Percentiles rank a stretch among this genome's conserved stretches.
These are phyloP conservation scores for Takifugu flavidus DNA, from an alignment of 2,113 vertebrate genomes.

Conservation along the genomic window DNA sequence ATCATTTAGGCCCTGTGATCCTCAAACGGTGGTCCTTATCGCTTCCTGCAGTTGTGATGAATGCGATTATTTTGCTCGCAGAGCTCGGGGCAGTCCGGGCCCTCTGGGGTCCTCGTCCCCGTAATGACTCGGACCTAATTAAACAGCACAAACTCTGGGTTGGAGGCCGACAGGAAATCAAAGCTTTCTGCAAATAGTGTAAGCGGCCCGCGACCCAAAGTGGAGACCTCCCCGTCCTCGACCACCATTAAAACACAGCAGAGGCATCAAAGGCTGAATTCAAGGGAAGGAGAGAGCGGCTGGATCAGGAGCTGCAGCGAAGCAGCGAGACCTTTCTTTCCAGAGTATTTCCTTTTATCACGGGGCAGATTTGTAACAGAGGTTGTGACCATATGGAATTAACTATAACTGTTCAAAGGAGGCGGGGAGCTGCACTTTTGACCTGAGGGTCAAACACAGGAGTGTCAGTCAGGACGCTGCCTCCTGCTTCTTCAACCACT, in stretches of 20 bases:
- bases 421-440: slow-evolving; percentile 29
- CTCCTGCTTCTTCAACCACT: slow-evolving; percentile 7
- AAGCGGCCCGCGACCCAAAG: slow-evolving; percentile 29
- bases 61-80: slow-evolving; percentile 44
- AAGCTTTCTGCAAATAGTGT: slow-evolving; percentile 32
- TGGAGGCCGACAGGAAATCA: slow-evolving; percentile 40
- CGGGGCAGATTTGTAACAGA: background rate
- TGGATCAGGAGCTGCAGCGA: slow-evolving; percentile 10
- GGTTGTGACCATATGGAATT: background rate
- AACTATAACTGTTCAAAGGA: background rate
- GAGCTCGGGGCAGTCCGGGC: slow-evolving; percentile 14
- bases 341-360: background rate
- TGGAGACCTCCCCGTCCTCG: slow-evolving; percentile 20
- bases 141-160: slow-evolving; percentile 33
- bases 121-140: slow-evolving; percentile 52
- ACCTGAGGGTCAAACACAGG: slow-evolving; percentile 39
- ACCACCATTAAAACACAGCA: slow-evolving; percentile 34
- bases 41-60: slow-evolving; percentile 57
- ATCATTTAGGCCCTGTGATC: slow-evolving; percentile 54
- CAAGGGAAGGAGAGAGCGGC: slow-evolving; percentile 12
- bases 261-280: slow-evolving; percentile 43
- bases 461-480: slow-evolving; percentile 22
- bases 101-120: slow-evolving; percentile 49
- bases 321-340: background rate
- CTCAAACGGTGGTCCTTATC: slow-evolving; percentile 57